phyloP scores from a whole-genome alignment of 1,140 invertebrate genomes.

The Vollenhovia emeryi region DNA sequence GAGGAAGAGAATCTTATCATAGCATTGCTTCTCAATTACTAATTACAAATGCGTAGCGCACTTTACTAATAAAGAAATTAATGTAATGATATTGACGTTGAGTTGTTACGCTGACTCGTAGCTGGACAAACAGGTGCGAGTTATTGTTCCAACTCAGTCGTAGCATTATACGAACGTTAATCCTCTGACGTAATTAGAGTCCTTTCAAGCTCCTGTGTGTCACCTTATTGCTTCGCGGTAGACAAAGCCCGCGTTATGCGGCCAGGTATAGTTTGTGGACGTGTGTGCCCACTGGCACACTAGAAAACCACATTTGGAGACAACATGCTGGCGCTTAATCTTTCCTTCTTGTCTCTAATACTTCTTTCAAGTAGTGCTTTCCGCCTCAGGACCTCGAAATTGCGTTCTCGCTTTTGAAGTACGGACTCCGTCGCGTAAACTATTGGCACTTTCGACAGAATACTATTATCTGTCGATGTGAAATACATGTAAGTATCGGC shows the following conservation, averaged over 20 bases:
- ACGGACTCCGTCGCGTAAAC: not conserved
- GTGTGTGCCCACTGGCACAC: constrained; percentile 29
- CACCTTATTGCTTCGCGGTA: constrained; percentile 48
- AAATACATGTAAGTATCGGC: not conserved
- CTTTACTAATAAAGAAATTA: not conserved
- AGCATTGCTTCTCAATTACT: not conserved
- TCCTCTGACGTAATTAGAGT: constrained; percentile 64
- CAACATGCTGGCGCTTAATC: constrained; percentile 52
- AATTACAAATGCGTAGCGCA: not conserved
- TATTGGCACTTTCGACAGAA: constrained; percentile 14
- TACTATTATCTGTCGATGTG: not conserved
- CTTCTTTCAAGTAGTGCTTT: constrained; percentile 31
- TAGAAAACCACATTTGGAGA: constrained; percentile 22
- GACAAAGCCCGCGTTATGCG: constrained; percentile 58
- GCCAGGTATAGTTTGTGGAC: constrained; percentile 11
- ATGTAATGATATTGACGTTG: not conserved
- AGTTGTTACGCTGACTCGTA: not conserved
- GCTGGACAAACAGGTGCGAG: not conserved
- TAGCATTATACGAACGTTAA: constrained; percentile 61
- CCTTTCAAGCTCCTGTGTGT: constrained; percentile 43
- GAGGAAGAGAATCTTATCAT: not conserved
- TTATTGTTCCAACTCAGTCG: constrained; percentile 7
- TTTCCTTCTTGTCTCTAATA: constrained; percentile 52
- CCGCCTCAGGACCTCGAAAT: constrained; percentile 27
- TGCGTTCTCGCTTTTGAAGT: constrained; percentile 22